phyloP scores from a whole-genome alignment of 1,140 invertebrate species.

The Ladona fulva region DNA sequence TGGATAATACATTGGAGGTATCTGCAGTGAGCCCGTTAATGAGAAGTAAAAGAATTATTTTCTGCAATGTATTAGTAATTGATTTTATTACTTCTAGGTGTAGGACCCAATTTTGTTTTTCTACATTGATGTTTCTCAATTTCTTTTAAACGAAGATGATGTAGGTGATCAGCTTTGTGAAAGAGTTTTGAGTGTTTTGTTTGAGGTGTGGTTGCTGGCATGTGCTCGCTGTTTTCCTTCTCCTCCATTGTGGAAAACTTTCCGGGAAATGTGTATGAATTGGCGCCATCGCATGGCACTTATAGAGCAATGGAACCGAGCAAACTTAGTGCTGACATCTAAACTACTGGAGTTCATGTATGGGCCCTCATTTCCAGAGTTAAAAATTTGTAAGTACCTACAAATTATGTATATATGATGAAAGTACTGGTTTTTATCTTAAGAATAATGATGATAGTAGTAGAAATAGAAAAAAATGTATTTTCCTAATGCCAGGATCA shows the following conservation, averaged over 20 bases:
- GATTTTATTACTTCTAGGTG: too few relatives aligned
- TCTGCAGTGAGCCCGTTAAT: too few relatives aligned
- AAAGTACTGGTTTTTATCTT: too few relatives aligned
- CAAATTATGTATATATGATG: too few relatives aligned
- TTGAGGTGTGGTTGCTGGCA: constrained; percentile 91
- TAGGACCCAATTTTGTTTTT: too few relatives aligned
- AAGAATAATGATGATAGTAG: too few relatives aligned
- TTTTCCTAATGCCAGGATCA: too few relatives aligned
- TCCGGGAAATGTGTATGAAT: constrained; percentile 81
- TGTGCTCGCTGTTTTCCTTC: constrained; percentile 85
- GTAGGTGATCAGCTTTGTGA: constrained; percentile 92
- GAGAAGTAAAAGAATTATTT: too few relatives aligned
- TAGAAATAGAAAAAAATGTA: too few relatives aligned
- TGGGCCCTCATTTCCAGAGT: constrained; percentile 73
- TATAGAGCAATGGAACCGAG: constrained; percentile 90
- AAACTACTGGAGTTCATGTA: constrained; percentile 80
- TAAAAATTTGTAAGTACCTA: constrained; percentile 66
- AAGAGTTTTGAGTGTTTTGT: constrained; percentile 82
- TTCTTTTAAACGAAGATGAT: constrained; percentile 50
- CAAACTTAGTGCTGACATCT: constrained; percentile 81
- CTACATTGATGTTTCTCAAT: neutral
- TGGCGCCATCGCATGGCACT: constrained; percentile 89
- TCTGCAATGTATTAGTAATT: too few relatives aligned
- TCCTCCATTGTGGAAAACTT: constrained; percentile 90
- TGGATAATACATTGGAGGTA: too few relatives aligned